A percentile compares a stretch with the other conserved stretches of the same genome.
Conservation (phyloP, 2,888 invertebrate genomes). For the Epinotia ramella region DNA sequence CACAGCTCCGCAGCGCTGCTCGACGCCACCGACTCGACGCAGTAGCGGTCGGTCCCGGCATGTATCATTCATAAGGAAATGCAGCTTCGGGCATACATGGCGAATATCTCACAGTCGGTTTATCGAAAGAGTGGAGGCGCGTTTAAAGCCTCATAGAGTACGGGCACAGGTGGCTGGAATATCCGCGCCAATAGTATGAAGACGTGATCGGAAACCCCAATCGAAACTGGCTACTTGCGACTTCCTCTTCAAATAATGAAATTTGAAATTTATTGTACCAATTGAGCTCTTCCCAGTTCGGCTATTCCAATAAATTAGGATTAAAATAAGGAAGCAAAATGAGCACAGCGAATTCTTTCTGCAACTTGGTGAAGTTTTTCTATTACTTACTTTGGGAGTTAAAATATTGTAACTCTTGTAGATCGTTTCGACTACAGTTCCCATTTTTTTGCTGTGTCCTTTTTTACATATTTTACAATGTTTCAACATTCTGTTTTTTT, state of each 20-base stretch:
- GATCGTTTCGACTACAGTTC: not conserved
- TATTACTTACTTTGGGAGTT: slow-evolving; percentile 41
- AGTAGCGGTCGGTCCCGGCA: slow-evolving; percentile 63
- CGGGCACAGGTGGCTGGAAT: slow-evolving; percentile 82
- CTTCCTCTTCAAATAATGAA: slow-evolving; percentile 83
- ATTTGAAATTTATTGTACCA: slow-evolving; percentile 82
- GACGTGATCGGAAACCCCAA: slow-evolving; percentile 82
- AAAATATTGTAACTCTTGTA: slow-evolving; percentile 33
- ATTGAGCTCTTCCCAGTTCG: slow-evolving; percentile 69
- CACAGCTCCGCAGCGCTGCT: slow-evolving; percentile 26
- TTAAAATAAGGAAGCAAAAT: slow-evolving; percentile 45
- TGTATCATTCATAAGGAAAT: slow-evolving; percentile 83
- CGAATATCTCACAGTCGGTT: slow-evolving; percentile 83
- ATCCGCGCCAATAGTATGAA: slow-evolving; percentile 81
- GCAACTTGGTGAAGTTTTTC: slow-evolving; percentile 42
- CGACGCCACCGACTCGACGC: slow-evolving; percentile 47
- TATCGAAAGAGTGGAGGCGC: slow-evolving; percentile 79
- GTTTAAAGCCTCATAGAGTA: slow-evolving; percentile 83
- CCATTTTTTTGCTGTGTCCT: not conserved
- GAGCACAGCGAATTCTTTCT: slow-evolving; percentile 42
- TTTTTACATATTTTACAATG: not conserved
- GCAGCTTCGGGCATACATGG: slow-evolving; percentile 71
- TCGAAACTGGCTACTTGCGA: slow-evolving; percentile 79
- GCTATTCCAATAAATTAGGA: slow-evolving; percentile 74
- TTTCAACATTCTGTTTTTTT: too few relatives aligned